Evolutionary conservation across 2,888 invertebrate genomes (phyloP).

Genomic region (Volucella inflata): DNA sequence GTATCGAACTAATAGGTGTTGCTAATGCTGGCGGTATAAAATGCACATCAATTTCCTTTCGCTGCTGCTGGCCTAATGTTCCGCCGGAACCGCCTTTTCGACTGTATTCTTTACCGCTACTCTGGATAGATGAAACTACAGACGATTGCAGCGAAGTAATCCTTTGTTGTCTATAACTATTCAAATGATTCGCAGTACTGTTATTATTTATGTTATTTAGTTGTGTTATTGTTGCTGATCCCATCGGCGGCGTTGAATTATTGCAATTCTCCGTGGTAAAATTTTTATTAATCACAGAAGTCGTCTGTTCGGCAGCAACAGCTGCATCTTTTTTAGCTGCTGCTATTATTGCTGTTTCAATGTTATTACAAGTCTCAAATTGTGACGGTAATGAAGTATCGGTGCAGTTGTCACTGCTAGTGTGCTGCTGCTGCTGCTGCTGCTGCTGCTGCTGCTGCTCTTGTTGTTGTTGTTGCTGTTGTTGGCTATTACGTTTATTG

Average conservation of each 20-base stretch:
- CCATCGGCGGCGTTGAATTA: conserved; percentile 67
- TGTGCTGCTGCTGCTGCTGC: conserved; percentile 45
- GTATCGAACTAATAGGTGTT: conserved; percentile 81
- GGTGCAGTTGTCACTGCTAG: conserved; percentile 40
- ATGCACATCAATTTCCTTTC: conserved; percentile 78
- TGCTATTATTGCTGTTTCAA: conserved; percentile 82
- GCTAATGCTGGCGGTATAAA: conserved; percentile 81
- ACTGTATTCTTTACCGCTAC: conserved; percentile 44
- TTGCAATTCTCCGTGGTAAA: conserved; percentile 44
- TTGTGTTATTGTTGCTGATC: conserved; percentile 55
- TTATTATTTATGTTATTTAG: conserved; percentile 59
- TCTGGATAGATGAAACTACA: conserved; percentile 24
- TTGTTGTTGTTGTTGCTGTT: conserved; percentile 76
- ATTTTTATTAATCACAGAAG: conserved; percentile 64
- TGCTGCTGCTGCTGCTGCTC: conserved; percentile 76
- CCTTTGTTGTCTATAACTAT: conserved; percentile 54
- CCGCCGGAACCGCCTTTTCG: conserved; percentile 24
- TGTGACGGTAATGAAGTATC: conserved; percentile 71
- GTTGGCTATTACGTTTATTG: conserved; percentile 68
- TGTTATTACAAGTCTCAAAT: conserved; percentile 82
- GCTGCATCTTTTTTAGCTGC: conserved; percentile 80
- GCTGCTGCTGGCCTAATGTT: conserved; percentile 77
- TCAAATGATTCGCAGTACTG: conserved; percentile 54
- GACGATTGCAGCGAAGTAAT: conserved; percentile 58
- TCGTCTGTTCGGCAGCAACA: conserved; percentile 76